phyloP scores from a whole-genome alignment of 2,888 invertebrate species.

The Caenorhabditis sp. region DNA sequence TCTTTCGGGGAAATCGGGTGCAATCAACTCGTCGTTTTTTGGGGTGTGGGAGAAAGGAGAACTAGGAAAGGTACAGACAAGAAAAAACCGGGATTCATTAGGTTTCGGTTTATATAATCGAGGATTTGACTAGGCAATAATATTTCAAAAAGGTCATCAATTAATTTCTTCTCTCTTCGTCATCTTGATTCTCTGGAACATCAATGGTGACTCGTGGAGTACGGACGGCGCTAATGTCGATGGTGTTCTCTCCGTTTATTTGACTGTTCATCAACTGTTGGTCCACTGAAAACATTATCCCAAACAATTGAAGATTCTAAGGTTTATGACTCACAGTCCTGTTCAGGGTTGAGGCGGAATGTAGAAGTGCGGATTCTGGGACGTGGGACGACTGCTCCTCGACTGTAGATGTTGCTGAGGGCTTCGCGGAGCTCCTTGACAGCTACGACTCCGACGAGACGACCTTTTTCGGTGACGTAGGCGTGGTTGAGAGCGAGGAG shows the following conservation, averaged over 20 bases:
- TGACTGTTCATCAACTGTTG: conserved; percentile 30
- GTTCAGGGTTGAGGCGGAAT: conserved; percentile 60
- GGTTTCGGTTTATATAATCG: conserved; percentile 15
- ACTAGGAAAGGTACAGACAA: conserved; percentile 21
- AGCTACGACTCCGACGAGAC: conserved; percentile 96
- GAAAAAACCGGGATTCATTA: background rate
- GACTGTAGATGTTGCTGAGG: conserved; percentile 80
- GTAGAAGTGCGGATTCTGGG: conserved; percentile 61
- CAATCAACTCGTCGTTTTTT: conserved; percentile 38
- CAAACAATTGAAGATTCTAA: too few relatives aligned
- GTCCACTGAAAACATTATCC: conserved; percentile 34
- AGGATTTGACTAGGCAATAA: conserved; percentile 1
- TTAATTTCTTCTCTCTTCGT: conserved; percentile 4
- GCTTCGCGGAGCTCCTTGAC: conserved; percentile 88
- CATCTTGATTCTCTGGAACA: conserved; percentile 16
- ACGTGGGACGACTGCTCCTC: conserved; percentile 77
- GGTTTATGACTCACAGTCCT: conserved; percentile 43
- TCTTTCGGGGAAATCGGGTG: conserved; percentile 23
- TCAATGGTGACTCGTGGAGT: conserved; percentile 55
- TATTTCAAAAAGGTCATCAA: conserved; percentile 4
- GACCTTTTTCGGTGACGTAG: conserved; percentile 96
- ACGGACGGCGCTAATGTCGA: conserved; percentile 13
- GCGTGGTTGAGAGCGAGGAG: conserved; percentile 98
- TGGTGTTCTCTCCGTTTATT: conserved; percentile 28
- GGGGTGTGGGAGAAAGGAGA: conserved; percentile 24